These are phyloP conservation scores for Macropus fuliginosus DNA, from an alignment of 2,797 vertebrate species.

Conservation along the genomic window DNA sequence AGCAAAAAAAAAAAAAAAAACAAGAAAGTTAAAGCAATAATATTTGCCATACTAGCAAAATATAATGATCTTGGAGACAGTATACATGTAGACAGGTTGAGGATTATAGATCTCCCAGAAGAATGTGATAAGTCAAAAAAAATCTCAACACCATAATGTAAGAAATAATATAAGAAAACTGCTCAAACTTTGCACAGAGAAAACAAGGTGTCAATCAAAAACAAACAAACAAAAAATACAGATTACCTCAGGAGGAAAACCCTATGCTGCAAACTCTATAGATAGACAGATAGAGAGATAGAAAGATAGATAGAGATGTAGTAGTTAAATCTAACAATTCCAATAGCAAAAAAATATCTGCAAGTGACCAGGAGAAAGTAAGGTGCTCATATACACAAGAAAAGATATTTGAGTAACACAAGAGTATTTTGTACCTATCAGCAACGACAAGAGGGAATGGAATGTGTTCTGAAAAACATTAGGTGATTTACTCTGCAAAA, in stretches of 20 bases:
- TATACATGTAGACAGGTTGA: background rate
- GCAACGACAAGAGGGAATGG: background rate
- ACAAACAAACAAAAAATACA: background rate
- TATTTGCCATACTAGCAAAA: background rate
- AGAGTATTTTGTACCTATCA: background rate
- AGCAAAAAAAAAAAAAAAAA: background rate
- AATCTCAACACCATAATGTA: background rate
- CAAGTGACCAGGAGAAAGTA: background rate
- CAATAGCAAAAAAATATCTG: background rate
- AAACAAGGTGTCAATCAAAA: background rate
- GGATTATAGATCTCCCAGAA: background rate
- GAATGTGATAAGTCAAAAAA: background rate
- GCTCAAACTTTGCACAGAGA: background rate
- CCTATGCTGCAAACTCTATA: background rate
- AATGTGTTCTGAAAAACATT: background rate
- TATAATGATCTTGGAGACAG: background rate
- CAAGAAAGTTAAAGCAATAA: background rate
- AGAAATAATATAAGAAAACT: background rate
- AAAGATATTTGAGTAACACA: background rate
- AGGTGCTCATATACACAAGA: background rate
- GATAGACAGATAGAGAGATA: too few relatives aligned
- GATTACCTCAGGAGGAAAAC: background rate
- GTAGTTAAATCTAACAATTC: background rate
- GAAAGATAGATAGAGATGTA: too few relatives aligned
- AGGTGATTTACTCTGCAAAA: background rate